phyloP scores from a whole-genome alignment of 2,797 vertebrate species.

The Oreochromis grahami region DNA sequence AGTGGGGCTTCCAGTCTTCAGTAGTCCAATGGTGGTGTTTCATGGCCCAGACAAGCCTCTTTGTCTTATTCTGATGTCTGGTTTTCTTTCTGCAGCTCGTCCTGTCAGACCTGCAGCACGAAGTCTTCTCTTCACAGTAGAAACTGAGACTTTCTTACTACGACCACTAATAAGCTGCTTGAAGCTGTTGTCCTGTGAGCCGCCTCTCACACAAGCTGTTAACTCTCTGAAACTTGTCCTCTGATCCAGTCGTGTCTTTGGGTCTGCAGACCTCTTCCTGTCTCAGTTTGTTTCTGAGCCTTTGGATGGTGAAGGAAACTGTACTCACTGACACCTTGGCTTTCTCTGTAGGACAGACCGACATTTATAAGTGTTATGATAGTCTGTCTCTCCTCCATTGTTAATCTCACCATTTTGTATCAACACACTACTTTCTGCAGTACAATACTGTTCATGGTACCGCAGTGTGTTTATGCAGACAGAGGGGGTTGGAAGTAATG shows the following conservation, averaged over 20 bases:
- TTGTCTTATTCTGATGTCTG: not conserved
- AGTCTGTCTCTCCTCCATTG: not conserved
- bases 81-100: not conserved
- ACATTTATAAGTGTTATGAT: no score
- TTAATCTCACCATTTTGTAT: not conserved
- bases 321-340: not conserved
- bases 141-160: accelerated
- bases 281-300: not conserved
- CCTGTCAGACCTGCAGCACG: accelerated
- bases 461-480: not conserved
- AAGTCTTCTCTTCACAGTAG: accelerated
- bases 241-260: accelerated
- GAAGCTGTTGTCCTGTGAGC: not conserved
- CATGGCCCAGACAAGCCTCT: not conserved
- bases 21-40: not conserved
- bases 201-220: not conserved
- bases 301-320: not conserved
- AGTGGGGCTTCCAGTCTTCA: not conserved
- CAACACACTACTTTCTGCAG: not conserved
- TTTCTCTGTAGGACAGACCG: no score
- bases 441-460: not conserved
- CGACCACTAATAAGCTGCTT: not conserved
- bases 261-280: not conserved
- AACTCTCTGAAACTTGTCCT: accelerated
- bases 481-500: not conserved